Evolutionary conservation across 2,797 vertebrate genomes (phyloP), one percentile per base, ranked within the genome.

Genomic region (Acanthornis magna): DNA sequence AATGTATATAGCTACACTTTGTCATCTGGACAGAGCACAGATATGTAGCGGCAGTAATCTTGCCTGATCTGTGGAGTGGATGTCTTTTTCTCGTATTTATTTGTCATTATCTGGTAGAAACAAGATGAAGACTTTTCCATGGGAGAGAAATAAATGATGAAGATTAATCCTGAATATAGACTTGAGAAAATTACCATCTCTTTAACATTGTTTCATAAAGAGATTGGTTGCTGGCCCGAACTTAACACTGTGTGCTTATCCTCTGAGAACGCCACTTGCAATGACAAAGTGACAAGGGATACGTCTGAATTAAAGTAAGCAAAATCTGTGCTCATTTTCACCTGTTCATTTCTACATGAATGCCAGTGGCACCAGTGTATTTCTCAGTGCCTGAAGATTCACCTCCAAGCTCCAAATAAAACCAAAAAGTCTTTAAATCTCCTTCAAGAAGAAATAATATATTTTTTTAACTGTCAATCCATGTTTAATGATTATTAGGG

Each of bases 401-500:
- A 29, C 17, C 12, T 61, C 21, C 40, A 71, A 77, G 57, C 10
- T 45, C 26, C 30, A 84, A 40, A 91, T 40, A n/a, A 58, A 55
- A 19, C 7, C 1, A 36, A 60, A 89, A 54, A 42, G 20, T 21
- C 16, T 68, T 93, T 60, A 76, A 45, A 47, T 32, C 14, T 73
- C 26, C 30, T 47, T 87, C 34, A 85, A 83, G 78, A 77, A 61
- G 32, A 62, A 88, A 82, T 90, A 74, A 88, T 78, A 25, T 80
- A 91, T 91, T 85, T 91, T 71, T 93, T 94, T 88, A 73, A 85
- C 42, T 91, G 54, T 67, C 54, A 66, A n/a, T 74, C n/a, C 7
- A 2, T 92, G 34, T 65, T 96, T 80, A 91, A 94, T 63, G 61
- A 87, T 87, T 90, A 84, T 87, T 94, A 87, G 32, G 75, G 36